Percentiles rank a stretch among this genome's conserved stretches.
Conservation (phyloP, 1,140 invertebrate genomes). For the Drosophila nannoptera region DNA sequence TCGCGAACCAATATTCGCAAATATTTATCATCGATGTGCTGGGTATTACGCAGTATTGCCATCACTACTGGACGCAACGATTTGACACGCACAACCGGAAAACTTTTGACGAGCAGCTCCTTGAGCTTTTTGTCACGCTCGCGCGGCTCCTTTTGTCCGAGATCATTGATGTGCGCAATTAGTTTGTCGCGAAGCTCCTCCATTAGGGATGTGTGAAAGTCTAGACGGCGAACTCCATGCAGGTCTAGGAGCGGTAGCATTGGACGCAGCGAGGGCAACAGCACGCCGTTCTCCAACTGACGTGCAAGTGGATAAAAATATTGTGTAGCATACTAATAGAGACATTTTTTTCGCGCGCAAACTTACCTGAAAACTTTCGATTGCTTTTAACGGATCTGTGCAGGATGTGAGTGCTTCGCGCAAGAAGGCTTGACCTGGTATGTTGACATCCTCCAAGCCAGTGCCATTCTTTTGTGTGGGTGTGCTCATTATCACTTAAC, state of each 20-base stretch:
- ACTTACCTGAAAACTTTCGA: constrained; percentile 96
- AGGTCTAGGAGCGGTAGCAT: constrained; percentile 96
- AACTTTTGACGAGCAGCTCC: constrained; percentile 94
- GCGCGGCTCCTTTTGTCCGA: constrained; percentile 87
- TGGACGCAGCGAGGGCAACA: constrained; percentile 93
- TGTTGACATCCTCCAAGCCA: constrained; percentile 92
- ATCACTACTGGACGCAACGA: constrained; percentile 97
- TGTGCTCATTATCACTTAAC: constrained; percentile 54
- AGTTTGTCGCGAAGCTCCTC: constrained; percentile 95
- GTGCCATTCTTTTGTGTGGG: constrained; percentile 77
- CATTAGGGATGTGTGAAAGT: constrained; percentile 96
- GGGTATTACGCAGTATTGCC: constrained; percentile 94
- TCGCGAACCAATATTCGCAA: constrained; percentile 92
- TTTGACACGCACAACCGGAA: constrained; percentile 94
- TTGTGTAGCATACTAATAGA: neutral
- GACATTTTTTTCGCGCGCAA: constrained; percentile 45
- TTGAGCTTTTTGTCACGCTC: constrained; percentile 93
- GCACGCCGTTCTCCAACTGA: constrained; percentile 93
- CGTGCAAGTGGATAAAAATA: neutral
- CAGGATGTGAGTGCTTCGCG: constrained; percentile 96
- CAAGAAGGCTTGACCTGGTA: constrained; percentile 93
- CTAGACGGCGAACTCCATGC: constrained; percentile 92
- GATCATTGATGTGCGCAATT: constrained; percentile 91
- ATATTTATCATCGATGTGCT: constrained; percentile 96
- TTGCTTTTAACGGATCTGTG: constrained; percentile 96